These are phyloP conservation scores for Eidolon helvum DNA, from an alignment of 2,113 vertebrate genomes.

Conservation along the genomic window DNA sequence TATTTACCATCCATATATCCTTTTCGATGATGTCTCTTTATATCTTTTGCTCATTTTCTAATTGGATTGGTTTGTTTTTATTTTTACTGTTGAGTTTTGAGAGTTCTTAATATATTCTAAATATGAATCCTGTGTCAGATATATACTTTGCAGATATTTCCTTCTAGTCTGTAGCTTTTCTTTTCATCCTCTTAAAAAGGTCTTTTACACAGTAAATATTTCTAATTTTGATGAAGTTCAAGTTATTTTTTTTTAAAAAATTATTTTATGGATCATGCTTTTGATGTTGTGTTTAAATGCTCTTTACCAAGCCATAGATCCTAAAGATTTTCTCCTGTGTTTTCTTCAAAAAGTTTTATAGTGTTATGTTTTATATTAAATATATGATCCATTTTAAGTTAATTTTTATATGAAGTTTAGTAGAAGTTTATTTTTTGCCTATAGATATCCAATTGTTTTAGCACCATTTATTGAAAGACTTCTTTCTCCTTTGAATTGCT, in stretches of 20 bases:
- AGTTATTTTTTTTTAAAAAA: neutral
- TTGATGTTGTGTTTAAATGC: neutral
- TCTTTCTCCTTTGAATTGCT: neutral
- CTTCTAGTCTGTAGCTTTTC: slow-evolving; percentile 16
- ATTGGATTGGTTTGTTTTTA: slow-evolving; percentile 37
- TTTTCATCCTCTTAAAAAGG: slow-evolving; percentile 39
- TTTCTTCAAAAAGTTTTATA: slow-evolving; percentile 27
- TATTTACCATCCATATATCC: slow-evolving; percentile 56
- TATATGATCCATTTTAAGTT: slow-evolving; percentile 12
- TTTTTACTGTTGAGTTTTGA: slow-evolving; percentile 54
- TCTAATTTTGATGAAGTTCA: slow-evolving; percentile 45
- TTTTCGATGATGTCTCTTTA: slow-evolving; percentile 52
- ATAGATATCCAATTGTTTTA: neutral
- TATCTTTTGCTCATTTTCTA: slow-evolving; percentile 63
- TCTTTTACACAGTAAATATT: slow-evolving; percentile 31
- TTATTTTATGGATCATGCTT: neutral
- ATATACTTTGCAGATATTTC: slow-evolving; percentile 29
- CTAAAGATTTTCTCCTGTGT: neutral
- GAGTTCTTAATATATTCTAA: slow-evolving; percentile 48
- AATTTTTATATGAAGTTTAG: slow-evolving; percentile 1
- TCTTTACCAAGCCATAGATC: neutral
- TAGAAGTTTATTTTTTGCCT: slow-evolving; percentile 23
- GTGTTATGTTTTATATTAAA: slow-evolving; percentile 23
- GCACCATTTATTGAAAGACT: slow-evolving; percentile 19
- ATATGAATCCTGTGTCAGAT: slow-evolving; percentile 38